Base-by-base conservation (phyloP, 2,888 invertebrate species). In the Panzeria rudis region DNA sequence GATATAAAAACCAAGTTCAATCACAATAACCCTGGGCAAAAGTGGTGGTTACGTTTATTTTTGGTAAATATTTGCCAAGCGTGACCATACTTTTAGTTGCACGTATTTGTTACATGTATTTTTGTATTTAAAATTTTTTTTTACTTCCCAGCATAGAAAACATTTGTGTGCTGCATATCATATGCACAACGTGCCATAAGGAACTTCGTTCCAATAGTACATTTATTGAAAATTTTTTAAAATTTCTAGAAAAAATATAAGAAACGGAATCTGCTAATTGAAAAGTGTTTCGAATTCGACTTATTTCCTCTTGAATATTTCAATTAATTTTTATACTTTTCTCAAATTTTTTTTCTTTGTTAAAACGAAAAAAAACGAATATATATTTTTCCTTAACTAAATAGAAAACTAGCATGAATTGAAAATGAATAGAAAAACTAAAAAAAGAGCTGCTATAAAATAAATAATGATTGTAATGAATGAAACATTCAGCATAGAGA, bases 401-500 rank as follows among this genome's bases (percentile, higher is more conserved):
- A 61, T 61, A 32, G 20, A 71, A 54, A 71, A 62, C 11, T 79
- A 52, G 23, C 52, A 72, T 72, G 56, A 56, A 69, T 69, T 50
- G 59, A 50, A 44, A 78, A 41, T 50, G 59, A 59, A 77, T 50
- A 38, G 54, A 47, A 64, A 62, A 23, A 68, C 56, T 41, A 73
- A 59, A 75, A 77, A 80, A 80, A 66, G 75, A 77, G 76, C 80
- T 73, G 66, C 71, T 72, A 80, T 80, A 77, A 80, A 84, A 80
- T 76, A 80, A 84, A 84, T 77, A 84, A 84, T 80, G 84, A 80
- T 72, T 84, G 84, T 80, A 84, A 80, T 84, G 84, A 80, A 84
- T 84, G 71, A 62, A 79, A 80, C 47, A 73, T 73, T 66, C 56
- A 73, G 52, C 41, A 72, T 9, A 44, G 41, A 71, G 38, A 35